Evolutionary conservation across 2,888 invertebrate species (phyloP).

Genomic region (Leptura quadrifasciata): DNA sequence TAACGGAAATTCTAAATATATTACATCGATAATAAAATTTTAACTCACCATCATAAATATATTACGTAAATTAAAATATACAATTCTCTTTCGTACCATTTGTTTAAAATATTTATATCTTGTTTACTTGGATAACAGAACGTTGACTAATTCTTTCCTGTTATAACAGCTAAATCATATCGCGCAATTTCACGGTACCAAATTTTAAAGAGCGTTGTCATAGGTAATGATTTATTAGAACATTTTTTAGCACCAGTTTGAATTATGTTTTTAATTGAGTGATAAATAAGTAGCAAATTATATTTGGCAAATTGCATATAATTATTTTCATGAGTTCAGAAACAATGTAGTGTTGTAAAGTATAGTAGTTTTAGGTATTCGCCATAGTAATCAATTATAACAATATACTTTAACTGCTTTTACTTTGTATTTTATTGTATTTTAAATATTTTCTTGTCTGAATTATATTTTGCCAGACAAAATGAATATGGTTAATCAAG

Average conservation of each 20-base stretch:
- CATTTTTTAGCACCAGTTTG: not conserved
- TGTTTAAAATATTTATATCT: too few relatives aligned
- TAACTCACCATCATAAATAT: too few relatives aligned
- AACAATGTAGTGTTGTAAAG: not conserved
- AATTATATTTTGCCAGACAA: not conserved
- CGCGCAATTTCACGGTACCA: not conserved
- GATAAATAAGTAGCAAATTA: not conserved
- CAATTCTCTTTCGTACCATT: too few relatives aligned
- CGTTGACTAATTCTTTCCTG: not conserved
- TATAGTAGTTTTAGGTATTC: not conserved
- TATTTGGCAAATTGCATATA: not conserved
- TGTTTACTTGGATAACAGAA: too few relatives aligned
- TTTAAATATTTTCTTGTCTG: not conserved
- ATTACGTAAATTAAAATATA: too few relatives aligned
- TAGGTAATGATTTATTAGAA: not conserved
- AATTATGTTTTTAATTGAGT: not conserved
- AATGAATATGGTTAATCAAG: not conserved
- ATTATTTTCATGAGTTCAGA: not conserved
- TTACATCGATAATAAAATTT: too few relatives aligned
- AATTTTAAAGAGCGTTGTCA: not conserved
- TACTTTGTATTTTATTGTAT: not conserved
- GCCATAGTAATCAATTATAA: not conserved
- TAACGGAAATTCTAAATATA: too few relatives aligned
- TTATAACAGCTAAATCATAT: not conserved
- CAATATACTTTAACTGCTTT: not conserved